Evolutionary conservation across 1,140 invertebrate species (phyloP).

Genomic region (Euborellia annulipes): DNA sequence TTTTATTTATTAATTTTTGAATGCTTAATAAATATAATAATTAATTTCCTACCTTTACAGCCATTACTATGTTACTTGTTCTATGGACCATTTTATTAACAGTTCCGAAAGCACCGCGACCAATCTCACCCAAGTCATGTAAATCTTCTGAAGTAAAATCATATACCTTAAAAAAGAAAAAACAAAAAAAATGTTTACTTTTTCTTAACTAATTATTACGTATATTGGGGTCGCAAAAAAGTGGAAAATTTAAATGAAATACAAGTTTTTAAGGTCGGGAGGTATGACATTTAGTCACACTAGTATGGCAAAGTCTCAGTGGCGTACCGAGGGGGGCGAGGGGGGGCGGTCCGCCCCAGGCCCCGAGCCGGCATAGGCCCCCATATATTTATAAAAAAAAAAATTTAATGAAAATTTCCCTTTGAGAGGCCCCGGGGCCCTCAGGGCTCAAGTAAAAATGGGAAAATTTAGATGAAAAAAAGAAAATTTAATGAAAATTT

Average conservation of each 20-base stretch:
- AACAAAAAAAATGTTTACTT: not conserved
- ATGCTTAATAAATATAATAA: constrained; percentile 2
- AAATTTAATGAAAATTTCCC: no score
- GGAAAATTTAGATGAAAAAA: no score
- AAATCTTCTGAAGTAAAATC: constrained; percentile 84
- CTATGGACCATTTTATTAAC: constrained; percentile 94
- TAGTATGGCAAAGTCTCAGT: no score
- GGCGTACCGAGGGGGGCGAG: no score
- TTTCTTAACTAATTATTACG: not conserved
- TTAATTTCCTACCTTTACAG: constrained; percentile 63
- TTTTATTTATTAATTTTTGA: not conserved
- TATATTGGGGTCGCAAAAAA: not conserved
- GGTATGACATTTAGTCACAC: no score
- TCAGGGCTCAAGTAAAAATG: no score
- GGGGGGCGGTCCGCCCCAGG: no score
- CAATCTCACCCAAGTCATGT: constrained; percentile 78
- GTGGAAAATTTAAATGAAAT: not conserved
- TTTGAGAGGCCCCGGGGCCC: no score
- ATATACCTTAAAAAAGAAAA: constrained; percentile 32
- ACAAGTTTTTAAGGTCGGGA: not conserved
- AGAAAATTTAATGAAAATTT: no score
- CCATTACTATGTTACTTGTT: constrained; percentile 74
- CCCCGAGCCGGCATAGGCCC: no score
- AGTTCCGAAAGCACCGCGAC: constrained; percentile 87
- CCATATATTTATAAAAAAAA: no score